Evolutionary conservation across 2,888 invertebrate genomes (phyloP), one percentile per base, ranked within the genome.

Genomic region (Nemurella pictetii): DNA sequence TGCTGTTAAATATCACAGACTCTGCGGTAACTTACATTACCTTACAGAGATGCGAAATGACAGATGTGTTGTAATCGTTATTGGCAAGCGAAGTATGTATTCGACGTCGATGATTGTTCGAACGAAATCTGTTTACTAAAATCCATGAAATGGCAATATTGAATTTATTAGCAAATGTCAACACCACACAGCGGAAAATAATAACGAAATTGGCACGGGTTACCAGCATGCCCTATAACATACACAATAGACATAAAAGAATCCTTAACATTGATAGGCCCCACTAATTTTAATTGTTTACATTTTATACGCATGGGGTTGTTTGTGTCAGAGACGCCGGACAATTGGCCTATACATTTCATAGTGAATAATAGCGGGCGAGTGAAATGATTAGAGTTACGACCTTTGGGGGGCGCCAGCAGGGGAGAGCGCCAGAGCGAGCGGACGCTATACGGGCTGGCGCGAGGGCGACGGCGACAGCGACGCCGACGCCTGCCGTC

Each of bases 381-480:
- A 28, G 72, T 55, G 82, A 72, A 82, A 82, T 82, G 55, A 82
- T 82, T 82, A 72, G 82, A 82, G 80, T 81, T 81, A 81, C 80
- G 32, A 81, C 25, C 80, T 26, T 32, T 29, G 80, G 26, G 80
- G 26, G 25, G 80, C 26, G 75, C 28, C 28, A 55, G 7, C 75
- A n/a, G n/a, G 75, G 20, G 5, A 77, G 80, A 25, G 35, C 4
- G n/a, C 25, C 36, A 35, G n/a, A 27, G 15, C 20, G 80, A 81
- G 26, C 78, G 36, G 7, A 36, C 20, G 35, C 9, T 81, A 3
- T n/a, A 55, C 5, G 20, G n/a, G n/a, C n/a, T n/a, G 32, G 32
- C 3, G 3, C 55, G 55, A 12, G 12, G 9, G 55, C 55, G 55
- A 7, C 15, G 2, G 55, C 9, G 20, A 55, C 5, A 55, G 55